These are phyloP conservation scores for Pempheris klunzingeri DNA, from an alignment of 2,797 vertebrate genomes.

Conservation along the genomic window DNA sequence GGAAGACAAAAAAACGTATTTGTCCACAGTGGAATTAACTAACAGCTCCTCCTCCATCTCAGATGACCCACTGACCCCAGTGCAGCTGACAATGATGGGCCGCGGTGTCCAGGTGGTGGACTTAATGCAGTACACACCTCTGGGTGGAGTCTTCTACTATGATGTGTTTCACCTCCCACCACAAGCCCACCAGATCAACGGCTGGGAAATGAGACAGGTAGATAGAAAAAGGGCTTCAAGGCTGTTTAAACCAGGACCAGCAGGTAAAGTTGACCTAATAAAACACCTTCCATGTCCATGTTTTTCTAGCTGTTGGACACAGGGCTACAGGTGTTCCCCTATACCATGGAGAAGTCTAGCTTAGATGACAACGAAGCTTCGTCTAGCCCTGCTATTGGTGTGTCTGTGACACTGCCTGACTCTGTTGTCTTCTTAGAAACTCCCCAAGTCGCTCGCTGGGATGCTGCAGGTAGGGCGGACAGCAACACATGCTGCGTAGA, in stretches of 20 bases:
- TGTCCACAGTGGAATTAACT: background rate
- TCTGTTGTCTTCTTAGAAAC: constrained; percentile 86
- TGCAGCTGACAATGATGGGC: background rate
- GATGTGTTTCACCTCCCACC: constrained; percentile 87
- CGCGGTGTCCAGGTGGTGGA: constrained; percentile 77
- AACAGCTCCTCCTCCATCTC: background rate
- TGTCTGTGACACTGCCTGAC: constrained; percentile 83
- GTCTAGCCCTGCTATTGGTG: constrained; percentile 72
- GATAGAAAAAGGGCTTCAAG: background rate
- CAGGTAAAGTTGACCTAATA: background rate
- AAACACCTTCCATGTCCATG: background rate
- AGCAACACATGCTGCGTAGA: background rate
- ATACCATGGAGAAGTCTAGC: constrained; percentile 69
- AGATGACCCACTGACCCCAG: background rate
- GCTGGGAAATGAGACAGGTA: constrained; percentile 91
- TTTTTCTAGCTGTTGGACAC: constrained; percentile 81
- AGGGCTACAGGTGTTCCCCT: constrained; percentile 84
- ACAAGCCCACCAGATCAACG: constrained; percentile 79
- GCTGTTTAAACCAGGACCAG: background rate
- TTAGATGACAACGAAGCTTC: constrained; percentile 62
- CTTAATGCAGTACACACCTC: constrained; percentile 82
- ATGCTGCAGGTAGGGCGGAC: constrained; percentile 82
- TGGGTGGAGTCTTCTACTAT: constrained; percentile 92
- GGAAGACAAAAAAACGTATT: background rate
- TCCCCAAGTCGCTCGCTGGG: constrained; percentile 90